Percentiles rank a stretch among this genome's conserved stretches.
Evolutionary conservation across 92 coral and sea anemone genomes (phyloP).

Genomic region (Phenganax subtilis): DNA sequence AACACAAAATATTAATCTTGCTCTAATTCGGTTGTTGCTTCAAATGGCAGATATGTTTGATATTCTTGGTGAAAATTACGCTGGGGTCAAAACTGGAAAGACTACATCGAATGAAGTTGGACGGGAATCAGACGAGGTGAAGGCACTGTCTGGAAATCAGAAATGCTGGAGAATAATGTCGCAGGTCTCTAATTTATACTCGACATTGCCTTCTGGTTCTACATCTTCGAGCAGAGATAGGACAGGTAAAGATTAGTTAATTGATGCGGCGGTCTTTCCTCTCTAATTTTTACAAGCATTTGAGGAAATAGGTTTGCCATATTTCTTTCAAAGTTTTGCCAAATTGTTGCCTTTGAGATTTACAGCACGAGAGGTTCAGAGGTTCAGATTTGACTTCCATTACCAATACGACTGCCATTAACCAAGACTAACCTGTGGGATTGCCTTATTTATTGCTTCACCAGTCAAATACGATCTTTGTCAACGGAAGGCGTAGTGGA

Average conservation of each 20-base stretch:
- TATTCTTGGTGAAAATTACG: slow-evolving; percentile 49
- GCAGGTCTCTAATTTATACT: slow-evolving; percentile 84
- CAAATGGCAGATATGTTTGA: slow-evolving; percentile 88
- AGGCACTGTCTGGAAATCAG: slow-evolving; percentile 28
- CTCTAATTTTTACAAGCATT: too few species aligned
- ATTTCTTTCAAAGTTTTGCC: neutral
- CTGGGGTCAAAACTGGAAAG: slow-evolving; percentile 31
- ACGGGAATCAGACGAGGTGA: slow-evolving; percentile 7
- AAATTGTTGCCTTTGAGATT: too few species aligned
- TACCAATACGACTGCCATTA: too few species aligned
- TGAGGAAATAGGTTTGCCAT: neutral
- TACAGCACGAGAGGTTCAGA: too few species aligned
- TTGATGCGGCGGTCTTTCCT: neutral
- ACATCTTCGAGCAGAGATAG: neutral
- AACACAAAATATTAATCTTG: slow-evolving; percentile 78
- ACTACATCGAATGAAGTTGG: slow-evolving; percentile 3
- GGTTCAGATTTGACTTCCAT: too few species aligned
- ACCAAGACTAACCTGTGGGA: too few species aligned
- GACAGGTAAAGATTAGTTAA: slow-evolving; percentile 28
- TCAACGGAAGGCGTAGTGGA: too few species aligned
- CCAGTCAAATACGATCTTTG: too few species aligned
- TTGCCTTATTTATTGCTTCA: too few species aligned
- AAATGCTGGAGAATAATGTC: slow-evolving; percentile 98
- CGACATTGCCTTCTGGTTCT: slow-evolving; percentile 63
- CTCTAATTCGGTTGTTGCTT: slow-evolving; percentile 71